Base-by-base conservation (phyloP, 2,797 vertebrate species). In the Bothrops alternatus region DNA sequence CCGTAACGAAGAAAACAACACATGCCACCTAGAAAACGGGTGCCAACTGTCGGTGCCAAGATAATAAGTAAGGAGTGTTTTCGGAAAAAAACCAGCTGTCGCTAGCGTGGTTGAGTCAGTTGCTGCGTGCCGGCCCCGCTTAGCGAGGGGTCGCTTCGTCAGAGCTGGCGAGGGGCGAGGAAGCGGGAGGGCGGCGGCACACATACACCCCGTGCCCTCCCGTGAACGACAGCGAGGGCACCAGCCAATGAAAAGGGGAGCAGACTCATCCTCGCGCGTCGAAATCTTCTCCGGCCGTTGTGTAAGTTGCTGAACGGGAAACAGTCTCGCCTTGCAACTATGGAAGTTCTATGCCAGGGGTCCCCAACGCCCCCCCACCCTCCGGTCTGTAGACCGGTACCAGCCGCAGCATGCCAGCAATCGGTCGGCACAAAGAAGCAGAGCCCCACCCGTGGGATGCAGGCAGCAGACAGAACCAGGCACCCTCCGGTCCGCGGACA, bases 1-100 rank as follows among this genome's bases (percentile, higher is more conserved):
- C 88, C 87, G n/a, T 86, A 82, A 90, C 87, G 42, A 92, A 88
- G 69, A 92, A 93, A 93, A 92, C 91, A 92, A 88, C 91, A 63
- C 82, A 82, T 82, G 85, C 58, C 91, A 42, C 55, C n/a, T 55
- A 60, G 92, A 85, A 63, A 47, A 82, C 85, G 1, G 14, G 25
- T 28, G 86, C 86, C 89, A 85, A 57, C 53, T 50, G 53, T 58
- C 28, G 18, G 20, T 58, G 28, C 85, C 92, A 85, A 88, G 82
- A 91, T 88, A 85, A 90, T 10, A 82, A 86, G 25, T 11, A 73
- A 47, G n/a, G n/a, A 53, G 82, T 11, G 56, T n/a, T 57, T 50
- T 37, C 11, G 65, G 63, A 10, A 18, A 73, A 47, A 86, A 63
- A 42, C 18, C 55, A n/a, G 16, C 60, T 88, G 86, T 42, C 56